Percentiles rank a stretch among this genome's conserved stretches.
These are phyloP conservation scores for Rhingia rostrata DNA, from an alignment of 2,888 invertebrate species.

Conservation along the genomic window DNA sequence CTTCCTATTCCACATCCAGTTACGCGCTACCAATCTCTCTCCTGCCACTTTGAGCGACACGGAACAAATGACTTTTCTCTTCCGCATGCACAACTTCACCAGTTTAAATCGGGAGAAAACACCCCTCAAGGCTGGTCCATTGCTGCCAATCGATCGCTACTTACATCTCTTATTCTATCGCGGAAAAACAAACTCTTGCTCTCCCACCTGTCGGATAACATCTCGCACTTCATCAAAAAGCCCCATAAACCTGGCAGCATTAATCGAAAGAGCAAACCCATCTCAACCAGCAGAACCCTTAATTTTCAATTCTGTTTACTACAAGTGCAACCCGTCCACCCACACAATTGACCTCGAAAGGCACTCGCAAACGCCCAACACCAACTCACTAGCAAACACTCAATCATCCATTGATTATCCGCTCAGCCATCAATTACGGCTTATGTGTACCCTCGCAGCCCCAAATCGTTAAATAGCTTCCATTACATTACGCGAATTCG, in stretches of 20 bases:
- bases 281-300: neutral
- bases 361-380: conserved; percentile 4
- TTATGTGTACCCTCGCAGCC: conserved; percentile 50
- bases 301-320: conserved; percentile 42
- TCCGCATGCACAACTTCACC: neutral
- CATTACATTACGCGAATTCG: conserved; percentile 52
- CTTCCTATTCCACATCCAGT: no score
- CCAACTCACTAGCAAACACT: conserved; percentile 46
- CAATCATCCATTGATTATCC: conserved; percentile 57
- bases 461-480: conserved; percentile 61
- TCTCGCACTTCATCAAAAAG: conserved; percentile 18
- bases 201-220: conserved; percentile 10
- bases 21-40: neutral
- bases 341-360: conserved; percentile 43
- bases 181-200: conserved; percentile 7
- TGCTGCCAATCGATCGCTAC: conserved; percentile 7
- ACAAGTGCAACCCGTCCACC: conserved; percentile 23
- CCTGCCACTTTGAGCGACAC: neutral
- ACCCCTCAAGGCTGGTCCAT: conserved; percentile 13
- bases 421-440: conserved; percentile 25
- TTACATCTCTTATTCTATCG: neutral
- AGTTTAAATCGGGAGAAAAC: neutral
- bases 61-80: conserved; percentile 20
- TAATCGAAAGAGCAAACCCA: neutral
- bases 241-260: conserved; percentile 1